Evolutionary conservation across 2,113 vertebrate genomes (phyloP).

Genomic region (Dasypus novemcinctus): DNA sequence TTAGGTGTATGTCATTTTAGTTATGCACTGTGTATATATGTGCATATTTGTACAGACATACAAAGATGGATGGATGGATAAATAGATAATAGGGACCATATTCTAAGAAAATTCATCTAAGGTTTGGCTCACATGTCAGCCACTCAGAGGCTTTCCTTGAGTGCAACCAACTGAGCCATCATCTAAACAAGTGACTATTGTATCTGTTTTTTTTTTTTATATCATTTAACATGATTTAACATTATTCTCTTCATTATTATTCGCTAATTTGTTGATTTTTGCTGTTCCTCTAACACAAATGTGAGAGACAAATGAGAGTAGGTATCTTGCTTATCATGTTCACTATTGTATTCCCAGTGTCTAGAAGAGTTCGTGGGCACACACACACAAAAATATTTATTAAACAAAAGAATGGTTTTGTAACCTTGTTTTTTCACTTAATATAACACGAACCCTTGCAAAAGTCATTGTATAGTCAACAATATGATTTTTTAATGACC

Average conservation of each 20-base stretch:
- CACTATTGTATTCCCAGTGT: not conserved
- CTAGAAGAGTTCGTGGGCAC: not conserved
- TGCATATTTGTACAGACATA: not conserved
- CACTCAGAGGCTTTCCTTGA: not conserved
- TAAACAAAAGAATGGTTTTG: not conserved
- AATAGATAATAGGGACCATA: not conserved
- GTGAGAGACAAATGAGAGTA: not conserved
- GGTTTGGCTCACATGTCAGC: not conserved
- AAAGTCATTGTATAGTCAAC: not conserved
- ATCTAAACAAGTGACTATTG: not conserved
- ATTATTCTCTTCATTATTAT: conserved; percentile 10
- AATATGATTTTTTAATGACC: conserved; percentile 38
- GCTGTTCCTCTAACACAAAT: not conserved
- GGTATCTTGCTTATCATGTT: not conserved
- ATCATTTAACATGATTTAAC: not conserved
- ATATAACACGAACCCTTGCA: not conserved
- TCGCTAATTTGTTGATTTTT: conserved; percentile 7
- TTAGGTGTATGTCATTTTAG: not conserved
- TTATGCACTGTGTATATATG: not conserved
- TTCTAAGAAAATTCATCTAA: not conserved
- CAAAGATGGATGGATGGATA: not conserved
- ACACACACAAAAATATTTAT: not conserved
- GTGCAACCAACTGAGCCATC: not conserved
- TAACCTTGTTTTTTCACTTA: not conserved
- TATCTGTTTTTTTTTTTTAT: conserved; percentile 18